These are phyloP conservation scores for Podarcis lilfordi DNA, from an alignment of 2,797 vertebrate genomes.

Conservation along the genomic window DNA sequence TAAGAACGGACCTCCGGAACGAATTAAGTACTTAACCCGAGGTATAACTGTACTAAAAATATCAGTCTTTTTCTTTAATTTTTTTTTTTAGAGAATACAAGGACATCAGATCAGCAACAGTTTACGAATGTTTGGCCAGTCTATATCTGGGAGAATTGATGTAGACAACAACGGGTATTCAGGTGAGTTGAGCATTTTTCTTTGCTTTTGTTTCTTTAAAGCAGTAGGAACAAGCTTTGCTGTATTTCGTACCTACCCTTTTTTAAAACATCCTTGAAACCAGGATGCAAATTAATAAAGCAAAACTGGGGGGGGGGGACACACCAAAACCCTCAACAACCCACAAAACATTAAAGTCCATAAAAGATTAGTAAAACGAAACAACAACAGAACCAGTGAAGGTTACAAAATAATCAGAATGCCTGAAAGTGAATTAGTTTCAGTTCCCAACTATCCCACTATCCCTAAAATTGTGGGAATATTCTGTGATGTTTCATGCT, in stretches of 20 bases:
- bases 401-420: not conserved
- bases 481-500: not conserved
- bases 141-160: slow-evolving; percentile 91
- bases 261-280: not conserved
- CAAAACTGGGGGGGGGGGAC: not conserved
- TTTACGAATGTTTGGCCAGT: slow-evolving; percentile 95
- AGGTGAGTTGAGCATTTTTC: slow-evolving; percentile 79
- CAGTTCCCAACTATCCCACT: not conserved
- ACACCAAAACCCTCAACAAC: not conserved
- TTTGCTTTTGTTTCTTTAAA: slow-evolving; percentile 26
- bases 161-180: slow-evolving; percentile 92
- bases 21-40: too few relatives aligned
- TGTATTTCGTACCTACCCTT: not conserved
- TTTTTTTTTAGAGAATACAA: slow-evolving; percentile 87
- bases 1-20: too few relatives aligned
- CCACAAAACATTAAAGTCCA: not conserved
- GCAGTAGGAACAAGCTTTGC: not conserved
- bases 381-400: not conserved
- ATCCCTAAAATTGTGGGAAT: not conserved
- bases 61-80: not conserved
- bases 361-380: not conserved
- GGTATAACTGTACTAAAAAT: slow-evolving; percentile 10
- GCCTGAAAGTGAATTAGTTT: not conserved
- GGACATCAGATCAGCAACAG: slow-evolving; percentile 82
- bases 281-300: not conserved